Evolutionary conservation across 2,113 vertebrate genomes (phyloP).

Genomic region (Carassius gibelio): DNA sequence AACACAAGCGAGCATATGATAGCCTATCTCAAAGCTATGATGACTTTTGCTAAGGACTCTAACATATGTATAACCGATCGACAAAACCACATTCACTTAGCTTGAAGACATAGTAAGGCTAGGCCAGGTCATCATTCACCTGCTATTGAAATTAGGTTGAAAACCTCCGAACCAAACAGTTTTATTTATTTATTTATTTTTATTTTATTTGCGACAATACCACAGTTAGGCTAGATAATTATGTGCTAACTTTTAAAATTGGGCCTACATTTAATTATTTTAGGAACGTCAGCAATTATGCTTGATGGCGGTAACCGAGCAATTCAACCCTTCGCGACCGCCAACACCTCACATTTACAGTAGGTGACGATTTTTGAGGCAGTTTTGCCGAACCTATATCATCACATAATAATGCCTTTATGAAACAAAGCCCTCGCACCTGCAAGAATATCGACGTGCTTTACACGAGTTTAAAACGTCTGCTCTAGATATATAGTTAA

Average conservation of each 20-base stretch:
- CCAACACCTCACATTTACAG: neutral
- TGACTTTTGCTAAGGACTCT: conserved; percentile 36
- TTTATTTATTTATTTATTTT: too few relatives aligned
- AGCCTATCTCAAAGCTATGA: conserved; percentile 31
- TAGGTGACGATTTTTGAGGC: neutral
- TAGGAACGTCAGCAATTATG: neutral
- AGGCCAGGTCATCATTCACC: neutral
- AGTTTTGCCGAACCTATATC: neutral
- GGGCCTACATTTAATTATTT: neutral
- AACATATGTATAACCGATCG: conserved; percentile 5
- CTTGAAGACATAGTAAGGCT: neutral
- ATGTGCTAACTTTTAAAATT: conserved; percentile 2
- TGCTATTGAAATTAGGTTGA: neutral
- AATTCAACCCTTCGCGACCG: neutral
- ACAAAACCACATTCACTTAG: neutral
- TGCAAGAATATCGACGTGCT: conserved; percentile 4
- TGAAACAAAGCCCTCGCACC: neutral
- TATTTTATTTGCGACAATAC: neutral
- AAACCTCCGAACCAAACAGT: neutral
- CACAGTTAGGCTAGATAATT: neutral
- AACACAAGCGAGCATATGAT: conserved; percentile 42
- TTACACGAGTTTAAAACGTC: neutral
- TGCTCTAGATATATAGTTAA: conserved; percentile 3
- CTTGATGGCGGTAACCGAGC: neutral
- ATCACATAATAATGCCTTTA: neutral